Evolutionary conservation across 2,888 invertebrate species (phyloP), one percentile per base, ranked within the genome.

Genomic region (Euzophera pinguis): DNA sequence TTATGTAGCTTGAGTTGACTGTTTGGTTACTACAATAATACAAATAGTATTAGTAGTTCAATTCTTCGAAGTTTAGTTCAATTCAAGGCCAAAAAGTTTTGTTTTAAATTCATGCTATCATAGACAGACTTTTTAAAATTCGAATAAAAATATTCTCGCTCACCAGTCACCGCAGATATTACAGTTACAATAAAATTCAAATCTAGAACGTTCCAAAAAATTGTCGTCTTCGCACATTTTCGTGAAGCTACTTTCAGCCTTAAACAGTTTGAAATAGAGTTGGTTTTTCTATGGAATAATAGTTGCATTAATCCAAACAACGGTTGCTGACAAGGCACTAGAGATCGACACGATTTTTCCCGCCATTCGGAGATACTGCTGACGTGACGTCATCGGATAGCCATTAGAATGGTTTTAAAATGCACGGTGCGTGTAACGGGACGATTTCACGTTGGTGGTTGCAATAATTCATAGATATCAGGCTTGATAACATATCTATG

Each of bases 311-410:
- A n/a, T n/a, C n/a, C 52, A 43, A 43, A 43, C 51, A 50, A 50
- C 47, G 53, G 8, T 13, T 8, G 56, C 56, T 56, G 56, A 56
- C 53, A 49, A 41, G 49, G 53, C 53, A 49, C 48, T 41, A 50
- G 41, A 48, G 58, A 58, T 60, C 55, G 55, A 56, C 52, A 53
- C 56, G 58, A 56, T 60, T 60, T 58, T 60, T 60, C 58, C 34
- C 55, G 42, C 58, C 56, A 55, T 60, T 56, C 34, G 41, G 17
- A 17, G 42, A 47, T 50, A 37, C 16, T 42, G 48, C 53, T 53
- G 53, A 53, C 52, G 52, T 48, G 32, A 53, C 47, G 22, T 42
- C 53, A 53, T 53, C 39, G 35, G 27, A 37, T 22, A 39, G 48
- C 41, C 48, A 53, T 53, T 53, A 53, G 53, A 43, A 12, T 12